Evolutionary conservation across 2,888 invertebrate species (phyloP), one percentile per base, ranked within the genome.

Genomic region (Cosmopolites sordidus): DNA sequence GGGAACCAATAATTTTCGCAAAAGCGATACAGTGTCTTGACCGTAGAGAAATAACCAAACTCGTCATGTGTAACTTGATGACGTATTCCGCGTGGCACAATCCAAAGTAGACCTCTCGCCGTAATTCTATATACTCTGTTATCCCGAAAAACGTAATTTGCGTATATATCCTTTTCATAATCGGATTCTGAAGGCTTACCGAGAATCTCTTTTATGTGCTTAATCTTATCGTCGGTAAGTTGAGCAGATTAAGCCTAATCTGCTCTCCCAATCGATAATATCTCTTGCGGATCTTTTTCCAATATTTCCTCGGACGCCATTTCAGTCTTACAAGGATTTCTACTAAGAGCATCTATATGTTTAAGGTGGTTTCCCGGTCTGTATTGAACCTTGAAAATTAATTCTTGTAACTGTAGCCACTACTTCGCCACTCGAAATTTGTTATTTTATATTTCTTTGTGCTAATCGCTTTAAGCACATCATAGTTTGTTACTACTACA

Each of bases 1-100:
- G 68, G 67, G 45, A 75, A 75, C 72, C 72, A 75, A 58, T 71
- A 76, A 12, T 62, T 59, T 38, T 64, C 62, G 2, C 58, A 48
- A 11, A 73, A 51, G 42, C 60, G 59, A 8, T 64, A 57, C 1
- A 70, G 12, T 1, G 69, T 71, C 2, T 69, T 22, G 8, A 5
- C 66, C 1, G 65, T 16, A 2, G 65, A 69, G 51, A 72, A 66
- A 55, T 75, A 71, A 6, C 72, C 71, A 8, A 66, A 54, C 11
- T 72, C 69, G 43, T 74, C 72, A 45, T 74, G 73, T 43, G 68
- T 68, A 27, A 62, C 54, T 43, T 52, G 58, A 6, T 62, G 61
- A 18, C 67, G 64, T 15, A 71, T 61, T 46, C 67, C 64, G 56
- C 58, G 58, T 1, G 71, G 70, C 6, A 70, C 69, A 1, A 68